Base-by-base conservation (phyloP, 2,113 vertebrate genomes). In the Symphodus melops region DNA sequence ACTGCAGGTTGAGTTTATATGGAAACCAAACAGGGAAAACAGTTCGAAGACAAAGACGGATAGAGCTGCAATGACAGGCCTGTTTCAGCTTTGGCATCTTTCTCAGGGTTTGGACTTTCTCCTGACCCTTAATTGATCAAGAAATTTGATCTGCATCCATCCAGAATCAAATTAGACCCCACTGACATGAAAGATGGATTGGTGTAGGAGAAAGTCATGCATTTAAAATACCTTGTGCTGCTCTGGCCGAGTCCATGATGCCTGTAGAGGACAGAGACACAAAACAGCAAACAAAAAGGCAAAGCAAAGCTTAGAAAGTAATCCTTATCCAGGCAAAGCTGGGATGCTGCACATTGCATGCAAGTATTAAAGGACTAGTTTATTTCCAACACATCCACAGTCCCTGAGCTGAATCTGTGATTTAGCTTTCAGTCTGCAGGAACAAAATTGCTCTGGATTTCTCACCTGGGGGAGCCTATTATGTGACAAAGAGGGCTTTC, bases 201-300 rank as follows among this genome's bases (percentile, higher is more conserved):
- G 77, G 70, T 81, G 72, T 78, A 67, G 72, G 69, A 62, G 84
- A 85, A 83, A 91, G 83, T 80, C 86, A 96, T 94, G 90, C 89
- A 87, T 95, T 93, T 94, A 92, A 92, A 90, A 93, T 99, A 99
- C 98, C 98, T 99, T 97, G 96, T 98, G 96, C 82, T 97, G 97
- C 94, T 98, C 96, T 83, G 96, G 96, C 91, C 98, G 96, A 95
- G 97, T 99, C 98, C 98, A 99, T 84, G 98, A 99, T 92, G 97
- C 97, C 98, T 99, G 97, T 92, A 95, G 94, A 96, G 92, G 95
- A 97, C 94, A 99, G 93, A 99, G 95, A 97, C 92, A 96, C 93
- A 95, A 49, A 51, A 96, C 95, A 96, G 96, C 94, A 93, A 91
- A 87, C 85, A 94, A 93, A 93, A 91, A 89, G 75, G 81, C 89